phyloP scores from a whole-genome alignment of 2,797 vertebrate species.

The Eidolon dupreanum region DNA sequence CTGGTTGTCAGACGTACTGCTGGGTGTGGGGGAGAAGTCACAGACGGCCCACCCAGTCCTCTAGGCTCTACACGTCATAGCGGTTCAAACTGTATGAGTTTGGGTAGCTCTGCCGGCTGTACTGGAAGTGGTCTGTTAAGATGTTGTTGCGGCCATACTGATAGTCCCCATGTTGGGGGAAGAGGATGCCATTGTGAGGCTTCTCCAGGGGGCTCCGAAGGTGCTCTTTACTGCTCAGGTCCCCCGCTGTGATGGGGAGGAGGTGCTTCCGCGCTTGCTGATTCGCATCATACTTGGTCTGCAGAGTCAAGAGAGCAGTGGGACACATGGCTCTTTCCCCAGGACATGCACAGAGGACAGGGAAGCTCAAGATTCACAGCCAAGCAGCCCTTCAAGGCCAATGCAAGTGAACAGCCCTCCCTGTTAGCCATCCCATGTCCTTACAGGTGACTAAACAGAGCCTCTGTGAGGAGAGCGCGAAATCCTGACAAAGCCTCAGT shows the following conservation, averaged over 20 bases:
- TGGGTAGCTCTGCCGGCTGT: conserved; percentile 91
- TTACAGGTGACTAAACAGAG: background rate
- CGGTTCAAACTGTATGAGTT: conserved; percentile 88
- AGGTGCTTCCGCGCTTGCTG: conserved; percentile 93
- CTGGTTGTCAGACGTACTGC: conserved; percentile 69
- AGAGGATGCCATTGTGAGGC: conserved; percentile 90
- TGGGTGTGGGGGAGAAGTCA: background rate
- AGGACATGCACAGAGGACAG: rapidly evolving
- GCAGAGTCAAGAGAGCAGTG: background rate
- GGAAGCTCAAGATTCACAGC: background rate
- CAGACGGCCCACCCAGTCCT: background rate
- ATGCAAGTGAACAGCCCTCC: background rate
- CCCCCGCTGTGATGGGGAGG: conserved; percentile 90
- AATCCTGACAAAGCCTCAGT: background rate
- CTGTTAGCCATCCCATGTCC: background rate
- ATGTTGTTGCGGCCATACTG: conserved; percentile 89
- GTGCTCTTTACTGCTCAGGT: conserved; percentile 88
- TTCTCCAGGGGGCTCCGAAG: conserved; percentile 85
- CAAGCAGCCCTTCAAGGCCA: background rate
- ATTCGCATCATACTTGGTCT: conserved; percentile 96
- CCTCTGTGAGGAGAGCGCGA: background rate
- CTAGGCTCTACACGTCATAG: conserved; percentile 91
- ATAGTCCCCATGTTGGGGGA: conserved; percentile 88
- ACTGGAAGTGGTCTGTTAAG: conserved; percentile 95
- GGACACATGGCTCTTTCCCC: background rate